Evolutionary conservation across 1,140 invertebrate genomes (phyloP), one percentile per base, ranked within the genome.

Genomic region (Ceratosolen fusciceps): DNA sequence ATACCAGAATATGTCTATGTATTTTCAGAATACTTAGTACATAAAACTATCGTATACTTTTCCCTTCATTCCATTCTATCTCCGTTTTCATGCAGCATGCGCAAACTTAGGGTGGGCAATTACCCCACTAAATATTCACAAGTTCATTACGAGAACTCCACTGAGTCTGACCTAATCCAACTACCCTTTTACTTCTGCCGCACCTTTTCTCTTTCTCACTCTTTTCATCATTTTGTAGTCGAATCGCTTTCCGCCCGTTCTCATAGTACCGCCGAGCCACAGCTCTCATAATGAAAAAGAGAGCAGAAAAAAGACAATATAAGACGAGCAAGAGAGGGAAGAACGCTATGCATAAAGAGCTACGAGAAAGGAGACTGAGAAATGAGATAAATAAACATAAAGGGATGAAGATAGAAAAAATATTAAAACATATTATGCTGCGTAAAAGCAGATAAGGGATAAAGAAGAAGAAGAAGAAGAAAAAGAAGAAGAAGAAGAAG

Each of bases 61-160:
- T 29, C 12, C 9, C 26, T 29, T 9, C 9, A 5, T 29, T 29
- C 56, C 7, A 1, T 29, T 26, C 56, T 29, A 29, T 60, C 26
- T 60, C 9, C n/a, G n/a, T 56, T 56, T 56, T 24, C 26, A 24
- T 56, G 56, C 16, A 29, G 26, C 24, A 29, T 24, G 21, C 26
- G 26, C 56, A 60, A 60, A 60, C n/a, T 80, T 83, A 83, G 77
- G 85, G 86, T 85, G 86, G 86, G 85, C 87, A 90, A 90, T 90
- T 89, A 89, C 87, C 86, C 81, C 84, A 87, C 87, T 90, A 89
- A 90, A 90, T 90, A 90, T 89, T 90, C 88, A 90, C 87, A 89
- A 90, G 88, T 90, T 90, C 88, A 89, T 90, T 89, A 90, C 87
- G 87, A 87, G 84, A 71, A 52, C 52, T 39, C 16, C 37, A 49